A percentile compares a stretch with the other conserved stretches of the same genome.
These are phyloP conservation scores for Ceyx cyanopectus DNA, from an alignment of 2,113 vertebrate genomes.

Conservation along the genomic window DNA sequence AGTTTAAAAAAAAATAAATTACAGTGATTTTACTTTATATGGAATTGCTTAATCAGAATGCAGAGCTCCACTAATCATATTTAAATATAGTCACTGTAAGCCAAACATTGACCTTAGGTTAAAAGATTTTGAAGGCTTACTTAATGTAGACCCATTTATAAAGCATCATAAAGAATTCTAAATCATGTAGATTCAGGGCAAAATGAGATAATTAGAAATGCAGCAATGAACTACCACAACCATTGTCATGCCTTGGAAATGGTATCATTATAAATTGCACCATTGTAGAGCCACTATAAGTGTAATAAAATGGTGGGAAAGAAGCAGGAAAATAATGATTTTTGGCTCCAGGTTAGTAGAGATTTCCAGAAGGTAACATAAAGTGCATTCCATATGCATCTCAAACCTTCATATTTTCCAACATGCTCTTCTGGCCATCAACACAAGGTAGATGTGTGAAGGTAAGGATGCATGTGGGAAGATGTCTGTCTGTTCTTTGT, in stretches of 20 bases:
- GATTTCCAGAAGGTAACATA: background rate
- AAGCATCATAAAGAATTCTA: conserved; percentile 28
- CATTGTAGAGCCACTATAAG: conserved; percentile 14
- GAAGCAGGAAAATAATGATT: background rate
- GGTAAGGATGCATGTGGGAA: background rate
- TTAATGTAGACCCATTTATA: conserved; percentile 16
- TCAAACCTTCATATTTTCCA: background rate
- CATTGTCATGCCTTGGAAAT: conserved; percentile 28
- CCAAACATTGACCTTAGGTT: conserved; percentile 36
- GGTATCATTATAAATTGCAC: background rate
- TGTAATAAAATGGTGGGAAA: background rate
- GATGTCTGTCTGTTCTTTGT: background rate
- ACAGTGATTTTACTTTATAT: conserved; percentile 13
- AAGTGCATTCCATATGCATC: background rate
- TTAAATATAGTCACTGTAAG: conserved; percentile 43
- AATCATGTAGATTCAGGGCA: conserved; percentile 16
- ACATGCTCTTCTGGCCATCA: background rate
- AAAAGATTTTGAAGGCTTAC: conserved; percentile 46
- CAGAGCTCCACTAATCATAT: conserved; percentile 34
- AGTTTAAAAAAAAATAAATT: conserved; percentile 39
- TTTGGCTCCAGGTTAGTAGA: background rate
- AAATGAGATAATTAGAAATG: conserved; percentile 51
- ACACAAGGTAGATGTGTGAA: background rate
- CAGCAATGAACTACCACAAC: background rate
- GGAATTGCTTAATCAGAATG: conserved; percentile 37